Evolutionary conservation across 1,140 invertebrate genomes (phyloP).

Genomic region (Melanaphis sacchari): DNA sequence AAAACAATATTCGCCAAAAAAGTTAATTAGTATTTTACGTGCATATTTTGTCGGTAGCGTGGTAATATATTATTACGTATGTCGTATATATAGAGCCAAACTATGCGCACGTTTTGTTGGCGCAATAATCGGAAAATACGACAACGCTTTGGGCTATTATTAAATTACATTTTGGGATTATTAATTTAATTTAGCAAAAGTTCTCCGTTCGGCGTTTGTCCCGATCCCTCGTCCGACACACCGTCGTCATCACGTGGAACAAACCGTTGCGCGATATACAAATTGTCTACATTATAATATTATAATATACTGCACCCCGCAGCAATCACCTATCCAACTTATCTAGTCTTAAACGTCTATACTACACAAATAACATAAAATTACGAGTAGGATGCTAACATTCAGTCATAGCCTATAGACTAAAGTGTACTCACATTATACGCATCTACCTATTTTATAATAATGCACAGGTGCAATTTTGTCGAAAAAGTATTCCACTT

Average conservation of each 20-base stretch:
- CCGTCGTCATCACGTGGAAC: not conserved
- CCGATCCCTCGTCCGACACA: constrained; percentile 19
- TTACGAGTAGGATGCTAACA: not conserved
- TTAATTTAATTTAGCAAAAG: constrained; percentile 39
- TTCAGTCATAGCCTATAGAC: not conserved
- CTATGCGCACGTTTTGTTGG: constrained; percentile 35
- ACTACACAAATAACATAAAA: not conserved
- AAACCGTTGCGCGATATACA: not conserved
- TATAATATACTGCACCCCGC: not conserved
- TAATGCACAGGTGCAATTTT: no score
- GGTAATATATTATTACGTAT: not conserved
- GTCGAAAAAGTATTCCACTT: no score
- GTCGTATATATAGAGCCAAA: not conserved
- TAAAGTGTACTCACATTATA: no score
- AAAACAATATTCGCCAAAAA: constrained; percentile 23
- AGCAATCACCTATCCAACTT: not conserved
- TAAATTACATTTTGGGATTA: constrained; percentile 44
- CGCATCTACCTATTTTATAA: no score
- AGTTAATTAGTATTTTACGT: constrained; percentile 21
- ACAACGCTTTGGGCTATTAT: constrained; percentile 30
- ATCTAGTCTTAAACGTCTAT: no score
- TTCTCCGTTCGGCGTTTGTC: not conserved
- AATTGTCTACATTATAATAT: constrained; percentile 17
- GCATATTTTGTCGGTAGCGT: not conserved
- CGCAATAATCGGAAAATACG: constrained; percentile 31